These are phyloP conservation scores for Morelia viridis DNA, from an alignment of 2,797 vertebrate genomes.

Conservation along the genomic window DNA sequence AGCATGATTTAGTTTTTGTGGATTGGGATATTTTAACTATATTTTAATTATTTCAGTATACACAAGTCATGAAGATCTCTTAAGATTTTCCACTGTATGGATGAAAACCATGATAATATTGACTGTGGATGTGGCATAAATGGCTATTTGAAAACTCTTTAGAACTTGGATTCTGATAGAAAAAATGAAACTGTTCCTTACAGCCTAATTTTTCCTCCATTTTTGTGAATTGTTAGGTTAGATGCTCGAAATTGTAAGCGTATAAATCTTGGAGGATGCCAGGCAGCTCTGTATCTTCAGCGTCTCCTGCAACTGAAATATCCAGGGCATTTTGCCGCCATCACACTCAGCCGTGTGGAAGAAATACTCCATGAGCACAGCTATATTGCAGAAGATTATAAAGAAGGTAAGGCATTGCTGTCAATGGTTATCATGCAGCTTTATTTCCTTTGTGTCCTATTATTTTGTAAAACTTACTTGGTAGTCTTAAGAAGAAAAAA, in stretches of 20 bases:
- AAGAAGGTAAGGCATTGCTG: conserved; percentile 76
- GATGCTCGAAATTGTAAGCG: conserved; percentile 92
- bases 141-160: not conserved
- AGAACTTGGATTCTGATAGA: not conserved
- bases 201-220: not conserved
- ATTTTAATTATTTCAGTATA: not conserved
- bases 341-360: conserved; percentile 96
- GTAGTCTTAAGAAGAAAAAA: not conserved
- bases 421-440: rapidly evolving
- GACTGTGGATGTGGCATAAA: not conserved
- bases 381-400: conserved; percentile 88
- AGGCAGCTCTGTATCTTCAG: conserved; percentile 89
- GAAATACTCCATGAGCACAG: conserved; percentile 93
- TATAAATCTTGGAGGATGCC: conserved; percentile 93
- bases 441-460: not conserved
- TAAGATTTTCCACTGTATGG: not conserved
- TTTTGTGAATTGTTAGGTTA: conserved; percentile 72
- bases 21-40: not conserved
- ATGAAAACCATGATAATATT: not conserved
- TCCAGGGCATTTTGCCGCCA: conserved; percentile 86
- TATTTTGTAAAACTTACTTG: not conserved
- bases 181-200: not conserved
- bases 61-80: not conserved
- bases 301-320: conserved; percentile 96
- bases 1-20: not conserved